Base-by-base conservation (phyloP, 1,140 invertebrate species). In the Galleria mellonella region DNA sequence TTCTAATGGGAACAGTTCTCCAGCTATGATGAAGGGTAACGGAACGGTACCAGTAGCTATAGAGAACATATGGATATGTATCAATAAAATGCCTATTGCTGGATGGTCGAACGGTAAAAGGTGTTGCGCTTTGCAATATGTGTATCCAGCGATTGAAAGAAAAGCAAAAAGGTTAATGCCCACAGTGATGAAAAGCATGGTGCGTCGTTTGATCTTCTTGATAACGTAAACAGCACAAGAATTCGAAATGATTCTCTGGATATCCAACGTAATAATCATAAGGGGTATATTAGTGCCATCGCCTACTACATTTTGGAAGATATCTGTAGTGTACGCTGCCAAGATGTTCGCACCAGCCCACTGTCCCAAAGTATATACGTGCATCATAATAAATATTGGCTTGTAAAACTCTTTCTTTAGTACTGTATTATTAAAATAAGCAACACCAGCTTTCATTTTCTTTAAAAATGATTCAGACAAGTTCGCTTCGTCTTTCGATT, bases 191-290 rank as follows among this genome's bases (percentile, higher is more conserved):
- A 73, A 67, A n/a, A 79, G 32, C 66, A 81, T 74, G 0, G 54
- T 62, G 31, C 77, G 45, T 50, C 81, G 67, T 42, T 61, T 74
- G 0, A 72, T 43, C 17, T 51, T 72, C 13, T 77, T 69, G 9
- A 84, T 71, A 0, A 82, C 46, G 23, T 58, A 82, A 0, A 82
- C 52, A 0, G 71, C 72, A 0, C 71, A 2, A 5, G 57, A 44
- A 44, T 74, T 89, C 61, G 12, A 89, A 9, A 56, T 86, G 14
- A 51, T 88, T 78, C 79, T 62, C 77, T 36, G 90, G 7, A n/a
- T 91, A 62, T 66, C 93, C 82, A 52, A 91, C 82, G 32, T 83
- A 55, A 70, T 91, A 92, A 62, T 94, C 79, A 40, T 92, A 62
- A 48, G 92, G 42, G 89, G 87, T 9, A 87, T 85, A 50, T 92